phyloP scores from a whole-genome alignment of 1,140 invertebrate species.

The Tetragnatha versicolor region DNA sequence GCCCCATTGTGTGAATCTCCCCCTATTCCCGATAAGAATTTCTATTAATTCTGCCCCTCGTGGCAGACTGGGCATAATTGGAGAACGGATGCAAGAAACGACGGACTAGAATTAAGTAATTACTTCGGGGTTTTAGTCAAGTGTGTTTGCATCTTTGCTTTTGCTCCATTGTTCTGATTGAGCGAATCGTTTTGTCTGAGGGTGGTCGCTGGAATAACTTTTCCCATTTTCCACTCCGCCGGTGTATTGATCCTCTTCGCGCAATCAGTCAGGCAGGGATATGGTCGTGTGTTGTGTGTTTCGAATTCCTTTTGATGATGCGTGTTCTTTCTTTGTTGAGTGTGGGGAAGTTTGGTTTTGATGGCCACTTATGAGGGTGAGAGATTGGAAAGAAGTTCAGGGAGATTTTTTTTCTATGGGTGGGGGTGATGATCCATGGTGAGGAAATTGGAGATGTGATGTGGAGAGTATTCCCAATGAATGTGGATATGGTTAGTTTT shows the following conservation, averaged over 20 bases:
- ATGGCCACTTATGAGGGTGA: too few relatives aligned
- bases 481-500: too few relatives aligned
- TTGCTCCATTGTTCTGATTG: not conserved
- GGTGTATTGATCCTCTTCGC: not conserved
- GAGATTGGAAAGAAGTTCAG: too few relatives aligned
- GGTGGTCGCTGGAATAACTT: not conserved
- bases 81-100: not conserved
- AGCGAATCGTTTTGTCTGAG: not conserved
- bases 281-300: not conserved
- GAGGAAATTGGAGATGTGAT: too few relatives aligned
- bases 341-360: too few relatives aligned
- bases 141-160: not conserved
- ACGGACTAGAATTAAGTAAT: constrained; percentile 7
- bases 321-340: not conserved
- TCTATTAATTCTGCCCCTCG: constrained; percentile 4
- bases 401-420: too few relatives aligned
- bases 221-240: not conserved
- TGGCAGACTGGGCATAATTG: constrained; percentile 6
- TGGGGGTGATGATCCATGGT: too few relatives aligned
- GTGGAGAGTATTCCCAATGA: too few relatives aligned
- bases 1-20: not conserved
- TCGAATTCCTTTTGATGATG: not conserved
- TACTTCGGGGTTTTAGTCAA: not conserved
- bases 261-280: not conserved
- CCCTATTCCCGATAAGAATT: not conserved